Percentiles rank a stretch among this genome's conserved stretches.
phyloP scores from a whole-genome alignment of 2,113 vertebrate genomes.

The Bubo bubo region DNA sequence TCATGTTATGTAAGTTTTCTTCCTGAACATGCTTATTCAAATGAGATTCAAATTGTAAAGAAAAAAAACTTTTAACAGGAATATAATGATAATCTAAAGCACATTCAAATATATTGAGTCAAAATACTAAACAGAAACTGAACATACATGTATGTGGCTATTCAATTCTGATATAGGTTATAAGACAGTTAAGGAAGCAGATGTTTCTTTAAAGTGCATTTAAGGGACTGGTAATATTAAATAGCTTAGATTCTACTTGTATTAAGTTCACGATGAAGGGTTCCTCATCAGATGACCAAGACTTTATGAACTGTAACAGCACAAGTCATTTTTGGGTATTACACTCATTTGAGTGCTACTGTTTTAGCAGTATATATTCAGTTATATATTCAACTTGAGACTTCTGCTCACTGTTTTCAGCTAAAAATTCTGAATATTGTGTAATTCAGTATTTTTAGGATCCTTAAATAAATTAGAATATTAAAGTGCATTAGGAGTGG shows the following conservation, averaged over 20 bases:
- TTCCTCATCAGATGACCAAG: neutral
- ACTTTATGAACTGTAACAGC: conserved; percentile 1
- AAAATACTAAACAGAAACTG: neutral
- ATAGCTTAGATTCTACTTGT: neutral
- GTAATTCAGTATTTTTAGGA: neutral
- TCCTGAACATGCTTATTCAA: neutral
- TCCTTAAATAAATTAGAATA: neutral
- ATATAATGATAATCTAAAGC: neutral
- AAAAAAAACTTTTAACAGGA: neutral
- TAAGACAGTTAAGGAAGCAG: neutral
- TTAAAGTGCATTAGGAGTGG: neutral
- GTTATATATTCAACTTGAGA: neutral
- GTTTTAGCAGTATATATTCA: neutral
- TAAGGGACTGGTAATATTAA: neutral
- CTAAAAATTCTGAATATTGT: neutral
- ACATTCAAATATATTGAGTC: neutral
- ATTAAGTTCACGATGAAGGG: neutral
- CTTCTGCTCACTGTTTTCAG: neutral
- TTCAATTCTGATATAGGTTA: neutral
- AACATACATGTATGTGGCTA: neutral
- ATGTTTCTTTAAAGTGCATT: neutral
- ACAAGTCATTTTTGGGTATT: neutral
- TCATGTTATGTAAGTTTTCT: neutral
- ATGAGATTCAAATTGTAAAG: neutral
- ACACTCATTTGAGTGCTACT: neutral